Evolutionary conservation across 2,888 invertebrate species (phyloP), one percentile per base, ranked within the genome.

Genomic region (Torymus tubicola): DNA sequence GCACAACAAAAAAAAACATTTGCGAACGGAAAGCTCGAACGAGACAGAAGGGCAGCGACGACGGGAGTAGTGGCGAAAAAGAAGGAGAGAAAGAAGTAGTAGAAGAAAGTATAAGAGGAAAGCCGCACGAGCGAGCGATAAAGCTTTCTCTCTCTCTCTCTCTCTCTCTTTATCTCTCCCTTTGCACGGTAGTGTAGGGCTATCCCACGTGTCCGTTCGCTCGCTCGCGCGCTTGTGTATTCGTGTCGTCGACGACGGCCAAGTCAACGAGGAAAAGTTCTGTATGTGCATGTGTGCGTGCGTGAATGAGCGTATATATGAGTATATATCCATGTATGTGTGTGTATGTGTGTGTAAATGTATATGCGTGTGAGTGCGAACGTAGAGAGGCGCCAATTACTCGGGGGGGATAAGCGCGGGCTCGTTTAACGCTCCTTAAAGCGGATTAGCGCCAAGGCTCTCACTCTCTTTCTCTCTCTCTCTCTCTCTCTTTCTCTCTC

Each of bases 371-470:
- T 16, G 53, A 13, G 72, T 57, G 60, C n/a, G 2, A 8, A 11
- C 24, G 74, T 21, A 13, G 16, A 57, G 68, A 65, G 21, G 61
- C 50, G 69, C 73, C 69, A 79, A 74, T 73, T 77, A 77, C 53
- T 63, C 57, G 21, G 16, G 69, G 16, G 69, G 73, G 64, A 70
- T 64, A 74, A 78, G 74, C 74, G 79, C 73, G 55, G 69, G 73
- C 69, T 69, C 78, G 73, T 73, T 79, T 69, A 69, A 69, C 63
- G 71, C 73, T 79, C 73, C 78, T 73, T 72, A 72, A 78, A 72
- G 67, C 60, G 67, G 78, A 78, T 72, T 72, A 65, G 42, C 73
- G 50, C 21, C 55, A 21, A 53, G 12, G 12, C 16, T 72, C 18
- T 63, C 67, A 67, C 74, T 52, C 58, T n/a, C 52, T 67, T n/a